Base-by-base conservation (phyloP, 2,797 vertebrate genomes). In the Jordanella pulchra region DNA sequence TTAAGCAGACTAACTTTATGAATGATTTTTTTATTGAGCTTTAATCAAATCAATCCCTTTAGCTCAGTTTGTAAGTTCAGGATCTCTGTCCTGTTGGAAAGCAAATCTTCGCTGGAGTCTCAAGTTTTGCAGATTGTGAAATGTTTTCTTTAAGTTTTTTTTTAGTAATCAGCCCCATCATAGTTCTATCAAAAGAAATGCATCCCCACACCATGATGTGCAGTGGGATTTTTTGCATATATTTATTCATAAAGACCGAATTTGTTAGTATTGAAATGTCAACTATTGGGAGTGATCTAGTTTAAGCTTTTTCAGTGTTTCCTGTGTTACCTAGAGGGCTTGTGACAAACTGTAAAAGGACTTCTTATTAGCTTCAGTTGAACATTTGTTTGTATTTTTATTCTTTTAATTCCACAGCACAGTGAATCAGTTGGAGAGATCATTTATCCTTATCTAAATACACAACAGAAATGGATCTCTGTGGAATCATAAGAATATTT, bases 391-490 rank as follows among this genome's bases (percentile, higher is more conserved):
- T 21, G 56, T 32, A 9, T 32, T 10, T 32, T 23, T 58, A 14
- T 32, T 30, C 27, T 58, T 17, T 23, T 32, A 3, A 60, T 35
- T 61, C 2, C 35, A 39, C 18, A 61, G 17, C 18, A 39, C 35
- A 61, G 32, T 39, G 30, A 17, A 32, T 39, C 21, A 35, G 32
- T 21, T 61, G 10, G 23, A 21, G 58, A 23, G 10, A 35, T 10
- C 18, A n/a, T 45, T 58, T 58, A 60, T 61, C 35, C 23, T 35
- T 23, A 39, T 39, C 30, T 61, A 23, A 13, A 74, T 50, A 28
- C 47, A 44, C 66, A 67, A 44, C 45, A 69, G 21, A 76, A 58
- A 74, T 72, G 10, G 9, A 39, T 15, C 28, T 25, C 58, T n/a
- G 30, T 13, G 32, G 11, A 35, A 60, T 35, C 10, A 18, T 18